Evolutionary conservation across 2,888 invertebrate species (phyloP).

Genomic region (Coleophora flavipennella): DNA sequence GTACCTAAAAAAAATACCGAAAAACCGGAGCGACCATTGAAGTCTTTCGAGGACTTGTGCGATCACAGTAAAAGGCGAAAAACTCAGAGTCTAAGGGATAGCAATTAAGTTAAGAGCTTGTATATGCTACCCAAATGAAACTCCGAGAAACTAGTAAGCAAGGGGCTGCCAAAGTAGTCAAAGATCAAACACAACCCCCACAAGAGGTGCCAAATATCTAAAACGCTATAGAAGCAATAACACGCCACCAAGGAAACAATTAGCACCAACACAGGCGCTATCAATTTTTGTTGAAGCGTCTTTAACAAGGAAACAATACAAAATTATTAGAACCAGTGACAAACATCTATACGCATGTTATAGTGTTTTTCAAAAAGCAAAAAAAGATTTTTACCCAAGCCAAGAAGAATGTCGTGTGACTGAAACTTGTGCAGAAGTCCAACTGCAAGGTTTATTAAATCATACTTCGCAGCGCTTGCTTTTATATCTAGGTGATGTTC

Average conservation of each 20-base stretch:
- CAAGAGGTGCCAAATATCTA: neutral
- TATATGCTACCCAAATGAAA: slow-evolving; percentile 13
- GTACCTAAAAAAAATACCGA: slow-evolving; percentile 2
- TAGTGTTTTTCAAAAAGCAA: slow-evolving; percentile 3
- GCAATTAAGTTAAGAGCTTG: slow-evolving; percentile 3
- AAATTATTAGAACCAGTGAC: slow-evolving; percentile 1
- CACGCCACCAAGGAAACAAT: neutral
- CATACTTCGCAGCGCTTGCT: neutral
- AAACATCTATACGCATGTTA: slow-evolving; percentile 3
- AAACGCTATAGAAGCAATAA: neutral
- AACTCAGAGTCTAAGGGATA: slow-evolving; percentile 11
- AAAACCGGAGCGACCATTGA: slow-evolving; percentile 8
- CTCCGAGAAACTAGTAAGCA: slow-evolving; percentile 11
- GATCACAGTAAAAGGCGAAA: slow-evolving; percentile 12
- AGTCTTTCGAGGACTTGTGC: slow-evolving; percentile 9
- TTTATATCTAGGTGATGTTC: slow-evolving; percentile 5
- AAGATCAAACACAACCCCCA: slow-evolving; percentile 4
- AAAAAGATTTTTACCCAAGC: slow-evolving; percentile 4
- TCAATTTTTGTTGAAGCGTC: slow-evolving; percentile 5
- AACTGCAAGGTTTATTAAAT: slow-evolving; percentile 1
- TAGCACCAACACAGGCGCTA: neutral
- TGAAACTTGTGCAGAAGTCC: slow-evolving; percentile 1
- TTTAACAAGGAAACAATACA: slow-evolving; percentile 2
- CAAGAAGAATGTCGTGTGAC: slow-evolving; percentile 2
- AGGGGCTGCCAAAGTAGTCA: slow-evolving; percentile 14